Evolutionary conservation across 2,113 vertebrate species (phyloP).

Genomic region (Tricholaema leucomelas): DNA sequence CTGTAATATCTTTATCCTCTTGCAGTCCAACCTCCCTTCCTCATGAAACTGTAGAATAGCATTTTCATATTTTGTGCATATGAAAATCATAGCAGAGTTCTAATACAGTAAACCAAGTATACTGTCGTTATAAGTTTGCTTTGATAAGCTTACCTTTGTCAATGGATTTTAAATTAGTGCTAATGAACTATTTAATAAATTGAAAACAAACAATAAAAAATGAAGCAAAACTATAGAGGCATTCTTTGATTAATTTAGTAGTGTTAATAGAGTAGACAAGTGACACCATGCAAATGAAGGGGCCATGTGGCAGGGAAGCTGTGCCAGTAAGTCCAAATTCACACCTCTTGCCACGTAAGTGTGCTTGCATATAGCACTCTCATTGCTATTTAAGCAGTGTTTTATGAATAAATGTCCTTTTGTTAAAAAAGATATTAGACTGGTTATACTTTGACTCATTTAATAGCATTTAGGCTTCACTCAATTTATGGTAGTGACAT

Average conservation of each 20-base stretch:
- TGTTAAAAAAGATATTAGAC: neutral
- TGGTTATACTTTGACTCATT: neutral
- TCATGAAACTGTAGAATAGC: neutral
- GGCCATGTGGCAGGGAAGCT: neutral
- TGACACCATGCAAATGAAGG: neutral
- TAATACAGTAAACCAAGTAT: neutral
- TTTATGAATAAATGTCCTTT: conserved; percentile 1
- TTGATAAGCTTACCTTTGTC: neutral
- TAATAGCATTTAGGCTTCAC: neutral
- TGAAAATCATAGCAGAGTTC: neutral
- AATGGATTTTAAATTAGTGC: conserved; percentile 7
- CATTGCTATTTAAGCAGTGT: neutral
- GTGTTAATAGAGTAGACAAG: neutral
- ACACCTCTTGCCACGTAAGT: neutral
- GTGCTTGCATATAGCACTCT: neutral
- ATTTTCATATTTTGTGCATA: neutral
- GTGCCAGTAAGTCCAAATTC: neutral
- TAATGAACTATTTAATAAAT: neutral
- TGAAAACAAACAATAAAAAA: too few relatives aligned
- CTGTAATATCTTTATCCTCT: neutral
- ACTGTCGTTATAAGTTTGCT: neutral
- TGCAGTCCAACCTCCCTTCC: neutral
- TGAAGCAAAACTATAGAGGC: neutral
- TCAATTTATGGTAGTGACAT: neutral
- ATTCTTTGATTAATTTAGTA: neutral